These are phyloP conservation scores for Electrona antarctica DNA, from an alignment of 2,113 vertebrate species.

Conservation along the genomic window DNA sequence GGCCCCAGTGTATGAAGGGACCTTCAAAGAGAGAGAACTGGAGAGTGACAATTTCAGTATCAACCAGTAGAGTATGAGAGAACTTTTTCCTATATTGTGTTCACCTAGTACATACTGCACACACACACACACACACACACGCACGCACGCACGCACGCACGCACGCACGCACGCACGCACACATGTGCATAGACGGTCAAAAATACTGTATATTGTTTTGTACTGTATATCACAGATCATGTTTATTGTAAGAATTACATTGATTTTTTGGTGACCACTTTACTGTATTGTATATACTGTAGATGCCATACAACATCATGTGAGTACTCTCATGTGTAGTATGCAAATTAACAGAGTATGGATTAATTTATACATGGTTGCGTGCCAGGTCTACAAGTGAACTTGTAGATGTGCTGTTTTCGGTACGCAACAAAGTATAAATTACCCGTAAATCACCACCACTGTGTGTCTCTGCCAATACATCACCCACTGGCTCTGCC, in stretches of 20 bases:
- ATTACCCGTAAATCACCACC: constrained; percentile 28
- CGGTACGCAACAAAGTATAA: too few species aligned
- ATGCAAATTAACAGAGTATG: constrained; percentile 50
- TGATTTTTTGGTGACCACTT: constrained; percentile 48
- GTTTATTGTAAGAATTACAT: constrained; percentile 55
- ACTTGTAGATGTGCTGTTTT: too few species aligned
- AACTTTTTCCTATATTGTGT: constrained; percentile 43
- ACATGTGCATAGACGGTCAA: constrained; percentile 1
- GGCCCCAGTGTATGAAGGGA: constrained; percentile 4
- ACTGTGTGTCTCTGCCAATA: constrained; percentile 49
- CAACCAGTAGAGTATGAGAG: constrained; percentile 27
- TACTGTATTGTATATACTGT: constrained; percentile 71
- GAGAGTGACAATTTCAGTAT: constrained; percentile 1
- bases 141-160: constrained; percentile 57
- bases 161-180: constrained; percentile 47
- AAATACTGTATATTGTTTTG: constrained; percentile 59
- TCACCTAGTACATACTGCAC: constrained; percentile 32
- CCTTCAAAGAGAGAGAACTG: constrained; percentile 22
- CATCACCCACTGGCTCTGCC: constrained; percentile 62
- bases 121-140: constrained; percentile 18
- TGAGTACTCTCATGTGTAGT: constrained; percentile 61
- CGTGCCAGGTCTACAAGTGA: too few species aligned
- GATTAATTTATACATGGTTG: too few species aligned
- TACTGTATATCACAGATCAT: constrained; percentile 68
- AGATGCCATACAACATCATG: constrained; percentile 62